Percentiles rank a stretch among this genome's conserved stretches.
phyloP scores from a whole-genome alignment of 2,113 vertebrate genomes.

The Hirundichthys speculiger region DNA sequence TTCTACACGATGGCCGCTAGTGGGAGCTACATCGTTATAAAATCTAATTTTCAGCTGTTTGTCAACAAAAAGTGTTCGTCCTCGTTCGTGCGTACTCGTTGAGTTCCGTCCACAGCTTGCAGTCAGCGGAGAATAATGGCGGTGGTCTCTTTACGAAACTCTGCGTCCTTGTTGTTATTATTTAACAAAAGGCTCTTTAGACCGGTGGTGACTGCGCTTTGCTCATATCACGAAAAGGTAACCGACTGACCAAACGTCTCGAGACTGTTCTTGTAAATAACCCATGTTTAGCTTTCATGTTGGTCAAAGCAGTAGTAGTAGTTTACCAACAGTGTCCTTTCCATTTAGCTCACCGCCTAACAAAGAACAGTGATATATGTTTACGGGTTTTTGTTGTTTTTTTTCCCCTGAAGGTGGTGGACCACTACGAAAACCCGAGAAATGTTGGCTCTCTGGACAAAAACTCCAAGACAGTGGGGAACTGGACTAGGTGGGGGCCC shows the following conservation, averaged over 20 bases:
- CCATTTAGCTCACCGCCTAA: neutral
- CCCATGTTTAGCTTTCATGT: neutral
- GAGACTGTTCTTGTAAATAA: neutral
- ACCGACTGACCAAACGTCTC: neutral
- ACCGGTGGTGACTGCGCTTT: constrained; percentile 35
- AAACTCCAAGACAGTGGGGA: constrained; percentile 89
- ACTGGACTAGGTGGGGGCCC: constrained; percentile 95
- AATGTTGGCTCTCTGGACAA: constrained; percentile 95
- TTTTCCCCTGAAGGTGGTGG: constrained; percentile 84
- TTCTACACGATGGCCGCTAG: constrained; percentile 14
- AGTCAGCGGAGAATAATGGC: constrained; percentile 64
- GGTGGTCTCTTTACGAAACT: constrained; percentile 37
- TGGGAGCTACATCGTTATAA: neutral
- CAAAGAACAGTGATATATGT: neutral
- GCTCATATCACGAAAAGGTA: constrained; percentile 80
- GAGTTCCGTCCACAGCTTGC: constrained; percentile 30
- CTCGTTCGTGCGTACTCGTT: constrained; percentile 9
- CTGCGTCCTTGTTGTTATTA: constrained; percentile 52
- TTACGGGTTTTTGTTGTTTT: neutral
- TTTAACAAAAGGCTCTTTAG: constrained; percentile 46
- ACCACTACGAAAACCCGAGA: constrained; percentile 97
- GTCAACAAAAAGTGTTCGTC: constrained; percentile 20
- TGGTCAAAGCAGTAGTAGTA: neutral
- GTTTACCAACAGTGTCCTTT: neutral
- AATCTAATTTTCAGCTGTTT: constrained; percentile 15